These are phyloP conservation scores for Athalia circularis DNA, from an alignment of 2,888 invertebrate genomes.

Conservation along the genomic window DNA sequence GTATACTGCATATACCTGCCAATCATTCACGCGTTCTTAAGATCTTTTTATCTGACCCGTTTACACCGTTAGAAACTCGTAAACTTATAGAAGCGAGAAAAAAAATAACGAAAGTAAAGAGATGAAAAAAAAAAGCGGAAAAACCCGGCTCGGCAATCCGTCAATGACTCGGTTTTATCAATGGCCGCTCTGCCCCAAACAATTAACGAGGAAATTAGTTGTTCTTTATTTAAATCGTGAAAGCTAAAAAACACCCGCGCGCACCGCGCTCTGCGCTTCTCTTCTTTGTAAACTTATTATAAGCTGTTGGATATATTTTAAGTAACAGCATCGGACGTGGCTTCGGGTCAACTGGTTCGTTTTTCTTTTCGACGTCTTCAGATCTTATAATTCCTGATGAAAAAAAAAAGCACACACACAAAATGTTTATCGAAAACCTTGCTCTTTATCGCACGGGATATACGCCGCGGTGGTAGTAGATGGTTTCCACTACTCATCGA, in stretches of 20 bases:
- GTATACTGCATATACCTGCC: no score
- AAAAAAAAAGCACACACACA: neutral
- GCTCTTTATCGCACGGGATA: neutral
- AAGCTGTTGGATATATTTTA: constrained; percentile 16
- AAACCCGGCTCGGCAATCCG: constrained; percentile 11
- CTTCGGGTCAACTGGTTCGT: constrained; percentile 20
- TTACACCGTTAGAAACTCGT: neutral
- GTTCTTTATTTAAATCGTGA: constrained; percentile 42
- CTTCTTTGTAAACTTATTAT: no score
- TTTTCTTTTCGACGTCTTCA: neutral
- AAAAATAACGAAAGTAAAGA: neutral
- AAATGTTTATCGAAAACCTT: constrained; percentile 13
- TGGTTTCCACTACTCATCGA: neutral
- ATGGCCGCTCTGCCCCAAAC: constrained; percentile 30
- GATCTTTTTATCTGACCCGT: neutral
- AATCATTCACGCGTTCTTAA: neutral
- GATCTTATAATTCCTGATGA: neutral
- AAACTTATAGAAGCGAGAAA: no score
- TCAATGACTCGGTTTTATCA: constrained; percentile 31
- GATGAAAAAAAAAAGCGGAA: neutral
- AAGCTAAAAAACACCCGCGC: neutral
- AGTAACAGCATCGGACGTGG: constrained; percentile 6
- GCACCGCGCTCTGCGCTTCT: no score
- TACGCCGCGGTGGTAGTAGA: neutral
- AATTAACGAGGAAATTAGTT: constrained; percentile 38